phyloP scores from a whole-genome alignment of 2,113 vertebrate species.

The Stegostoma tigrinum region DNA sequence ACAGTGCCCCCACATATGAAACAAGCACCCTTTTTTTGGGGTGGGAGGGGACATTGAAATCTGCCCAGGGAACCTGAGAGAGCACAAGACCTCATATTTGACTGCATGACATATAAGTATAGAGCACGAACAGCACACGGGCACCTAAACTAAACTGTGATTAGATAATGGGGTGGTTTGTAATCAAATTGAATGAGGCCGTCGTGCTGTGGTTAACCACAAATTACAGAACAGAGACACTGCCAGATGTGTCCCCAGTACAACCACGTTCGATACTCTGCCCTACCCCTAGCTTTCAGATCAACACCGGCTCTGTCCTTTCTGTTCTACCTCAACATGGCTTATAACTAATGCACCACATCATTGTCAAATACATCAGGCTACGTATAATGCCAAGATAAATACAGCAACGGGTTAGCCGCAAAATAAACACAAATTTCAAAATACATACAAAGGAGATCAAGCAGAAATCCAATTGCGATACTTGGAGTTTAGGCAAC shows the following conservation, averaged over 20 bases:
- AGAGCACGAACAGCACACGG: not conserved
- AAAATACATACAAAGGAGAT: not conserved
- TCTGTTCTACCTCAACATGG: not conserved
- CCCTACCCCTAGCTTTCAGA: not conserved
- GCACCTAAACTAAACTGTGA: not conserved
- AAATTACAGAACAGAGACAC: not conserved
- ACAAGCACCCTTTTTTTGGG: too few relatives aligned
- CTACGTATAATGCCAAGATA: not conserved
- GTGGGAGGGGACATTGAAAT: too few relatives aligned
- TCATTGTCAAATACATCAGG: not conserved
- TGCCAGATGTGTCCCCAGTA: not conserved
- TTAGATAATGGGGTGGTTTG: not conserved
- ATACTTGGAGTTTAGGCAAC: not conserved
- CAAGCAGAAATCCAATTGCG: not conserved
- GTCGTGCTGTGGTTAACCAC: not conserved
- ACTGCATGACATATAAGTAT: not conserved
- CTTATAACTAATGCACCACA: not conserved
- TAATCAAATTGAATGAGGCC: not conserved
- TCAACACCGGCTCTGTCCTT: not conserved
- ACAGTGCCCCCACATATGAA: too few relatives aligned
- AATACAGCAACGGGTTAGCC: not conserved
- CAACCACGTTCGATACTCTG: not conserved
- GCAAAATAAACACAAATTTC: not conserved
- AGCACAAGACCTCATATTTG: not conserved
- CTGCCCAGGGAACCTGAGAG: not conserved